phyloP scores from a whole-genome alignment of 2,797 vertebrate genomes.

The Odontamblyopus lacepedii region DNA sequence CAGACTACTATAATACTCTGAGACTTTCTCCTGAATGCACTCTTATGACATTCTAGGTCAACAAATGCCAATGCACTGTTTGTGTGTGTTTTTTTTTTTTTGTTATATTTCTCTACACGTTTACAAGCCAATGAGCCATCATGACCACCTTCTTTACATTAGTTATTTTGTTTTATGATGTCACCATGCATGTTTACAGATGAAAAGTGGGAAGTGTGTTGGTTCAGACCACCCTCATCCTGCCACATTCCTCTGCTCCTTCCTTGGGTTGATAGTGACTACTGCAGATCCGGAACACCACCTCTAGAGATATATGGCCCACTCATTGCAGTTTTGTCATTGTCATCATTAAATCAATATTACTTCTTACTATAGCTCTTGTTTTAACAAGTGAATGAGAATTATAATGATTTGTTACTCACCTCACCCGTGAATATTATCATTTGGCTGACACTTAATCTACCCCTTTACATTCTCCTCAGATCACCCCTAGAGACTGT shows the following conservation, averaged over 20 bases:
- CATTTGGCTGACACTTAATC: background rate
- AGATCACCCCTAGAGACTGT: background rate
- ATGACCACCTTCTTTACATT: background rate
- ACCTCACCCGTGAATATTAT: background rate
- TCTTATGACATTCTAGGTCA: slow-evolving; percentile 32
- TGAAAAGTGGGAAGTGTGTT: too few relatives aligned
- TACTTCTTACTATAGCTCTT: background rate
- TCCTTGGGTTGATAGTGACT: too few relatives aligned
- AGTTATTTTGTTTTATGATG: background rate
- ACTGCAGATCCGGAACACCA: too few relatives aligned
- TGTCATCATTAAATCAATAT: background rate
- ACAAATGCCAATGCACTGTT: slow-evolving; percentile 19
- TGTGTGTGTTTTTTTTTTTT: background rate
- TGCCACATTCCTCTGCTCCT: too few relatives aligned
- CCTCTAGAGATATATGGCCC: background rate
- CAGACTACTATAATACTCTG: slow-evolving; percentile 27
- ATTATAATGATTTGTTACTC: background rate
- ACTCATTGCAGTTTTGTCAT: background rate
- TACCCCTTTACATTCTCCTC: background rate
- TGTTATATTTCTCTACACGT: background rate
- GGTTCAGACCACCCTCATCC: too few relatives aligned
- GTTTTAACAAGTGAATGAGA: background rate
- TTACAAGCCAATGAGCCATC: background rate
- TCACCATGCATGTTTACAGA: too few relatives aligned
- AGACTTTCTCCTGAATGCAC: slow-evolving; percentile 8